Evolutionary conservation across 2,888 invertebrate species (phyloP).

Genomic region (Gari tellinella): DNA sequence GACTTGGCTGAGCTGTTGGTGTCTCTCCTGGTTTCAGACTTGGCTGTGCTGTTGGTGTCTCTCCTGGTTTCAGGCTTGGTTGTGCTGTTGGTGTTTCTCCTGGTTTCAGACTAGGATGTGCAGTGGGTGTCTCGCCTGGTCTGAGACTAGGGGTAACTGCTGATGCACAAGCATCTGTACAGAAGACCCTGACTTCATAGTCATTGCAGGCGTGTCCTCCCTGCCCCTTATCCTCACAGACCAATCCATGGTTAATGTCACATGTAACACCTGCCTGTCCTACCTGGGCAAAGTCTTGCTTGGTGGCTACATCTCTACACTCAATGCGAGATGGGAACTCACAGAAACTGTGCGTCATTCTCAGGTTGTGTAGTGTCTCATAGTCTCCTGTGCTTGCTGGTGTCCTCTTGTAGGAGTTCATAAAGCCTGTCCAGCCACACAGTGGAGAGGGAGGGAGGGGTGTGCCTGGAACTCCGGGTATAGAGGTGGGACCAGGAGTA

Average conservation of each 20-base stretch:
- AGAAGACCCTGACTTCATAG: slow-evolving; percentile 81
- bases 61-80: slow-evolving; percentile 24
- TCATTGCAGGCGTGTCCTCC: slow-evolving; percentile 68
- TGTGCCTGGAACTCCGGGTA: slow-evolving; percentile 22
- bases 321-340: slow-evolving; percentile 87
- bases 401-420: slow-evolving; percentile 86
- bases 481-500: too few relatives aligned
- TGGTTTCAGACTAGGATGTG: slow-evolving; percentile 17
- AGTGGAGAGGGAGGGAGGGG: slow-evolving; percentile 55
- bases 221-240: slow-evolving; percentile 72
- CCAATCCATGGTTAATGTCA: slow-evolving; percentile 83
- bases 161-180: slow-evolving; percentile 76
- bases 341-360: slow-evolving; percentile 72
- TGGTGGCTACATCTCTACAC: slow-evolving; percentile 89
- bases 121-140: slow-evolving; percentile 20
- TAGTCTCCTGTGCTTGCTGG: slow-evolving; percentile 75
- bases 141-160: slow-evolving; percentile 17
- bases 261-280: slow-evolving; percentile 90
- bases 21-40: slow-evolving; percentile 18
- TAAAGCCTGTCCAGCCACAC: slow-evolving; percentile 90
- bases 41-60: slow-evolving; percentile 45
- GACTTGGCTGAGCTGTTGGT: slow-evolving; percentile 39
- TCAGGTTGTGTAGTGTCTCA: slow-evolving; percentile 74
- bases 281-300: slow-evolving; percentile 89
- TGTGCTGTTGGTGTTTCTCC: slow-evolving; percentile 35